phyloP scores from a whole-genome alignment of 2,888 invertebrate species.

The Thecocarcelia acutangulata region DNA sequence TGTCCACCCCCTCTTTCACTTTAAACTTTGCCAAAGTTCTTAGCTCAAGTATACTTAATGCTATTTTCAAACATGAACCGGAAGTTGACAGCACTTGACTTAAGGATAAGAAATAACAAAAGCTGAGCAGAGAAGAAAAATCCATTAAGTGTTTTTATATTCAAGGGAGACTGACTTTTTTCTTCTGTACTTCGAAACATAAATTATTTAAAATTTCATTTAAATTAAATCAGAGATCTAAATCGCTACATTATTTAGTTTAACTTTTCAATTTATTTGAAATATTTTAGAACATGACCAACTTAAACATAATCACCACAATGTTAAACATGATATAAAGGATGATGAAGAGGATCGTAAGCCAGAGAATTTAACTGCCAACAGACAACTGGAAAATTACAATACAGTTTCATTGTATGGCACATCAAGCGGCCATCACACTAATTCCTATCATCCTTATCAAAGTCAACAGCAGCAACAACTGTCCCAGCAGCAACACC shows the following conservation, averaged over 20 bases:
- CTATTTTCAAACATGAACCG: conserved; percentile 67
- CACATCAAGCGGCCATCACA: conserved; percentile 69
- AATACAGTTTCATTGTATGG: conserved; percentile 65
- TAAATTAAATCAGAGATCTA: conserved; percentile 4
- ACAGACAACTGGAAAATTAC: conserved; percentile 68
- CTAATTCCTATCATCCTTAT: conserved; percentile 73
- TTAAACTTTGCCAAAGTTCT: conserved; percentile 22
- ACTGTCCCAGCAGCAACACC: conserved; percentile 75
- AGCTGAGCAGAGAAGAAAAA: conserved; percentile 24
- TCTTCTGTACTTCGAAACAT: not conserved
- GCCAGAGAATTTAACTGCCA: conserved; percentile 80
- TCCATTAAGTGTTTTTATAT: conserved; percentile 15
- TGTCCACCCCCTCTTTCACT: conserved; percentile 19
- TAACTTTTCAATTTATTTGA: conserved; percentile 41
- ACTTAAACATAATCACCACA: conserved; percentile 56
- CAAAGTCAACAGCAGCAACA: conserved; percentile 82
- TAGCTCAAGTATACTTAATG: conserved; percentile 59
- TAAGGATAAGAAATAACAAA: conserved; percentile 51
- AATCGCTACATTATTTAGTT: not conserved
- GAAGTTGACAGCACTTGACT: conserved; percentile 73
- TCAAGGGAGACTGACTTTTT: not conserved
- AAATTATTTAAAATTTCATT: conserved; percentile 32
- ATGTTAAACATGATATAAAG: conserved; percentile 83
- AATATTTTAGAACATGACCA: conserved; percentile 62
- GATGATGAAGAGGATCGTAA: conserved; percentile 86